Evolutionary conservation across 92 coral and sea anemone species (phyloP).

Genomic region (Hydrozoanthus gracilis): DNA sequence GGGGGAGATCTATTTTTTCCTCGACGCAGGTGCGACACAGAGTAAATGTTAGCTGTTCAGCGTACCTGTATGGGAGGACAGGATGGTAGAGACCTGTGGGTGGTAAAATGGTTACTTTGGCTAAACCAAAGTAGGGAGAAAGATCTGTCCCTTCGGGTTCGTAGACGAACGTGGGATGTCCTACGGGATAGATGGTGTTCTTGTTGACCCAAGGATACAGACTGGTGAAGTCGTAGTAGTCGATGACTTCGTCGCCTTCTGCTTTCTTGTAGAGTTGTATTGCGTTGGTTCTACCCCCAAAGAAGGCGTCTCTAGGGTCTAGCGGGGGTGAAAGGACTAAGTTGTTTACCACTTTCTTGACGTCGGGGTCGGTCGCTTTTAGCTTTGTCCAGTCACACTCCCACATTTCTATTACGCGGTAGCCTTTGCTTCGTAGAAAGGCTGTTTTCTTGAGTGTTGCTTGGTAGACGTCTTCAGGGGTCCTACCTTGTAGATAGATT

Average conservation of each 20-base stretch:
- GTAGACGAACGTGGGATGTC: not conserved
- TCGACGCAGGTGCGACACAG: not conserved
- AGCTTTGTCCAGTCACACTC: not conserved
- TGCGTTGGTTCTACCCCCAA: not conserved
- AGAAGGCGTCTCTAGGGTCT: not conserved
- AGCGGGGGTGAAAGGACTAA: not conserved
- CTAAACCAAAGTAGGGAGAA: not conserved
- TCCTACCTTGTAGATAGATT: not conserved
- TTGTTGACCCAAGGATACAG: not conserved
- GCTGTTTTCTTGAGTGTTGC: not conserved
- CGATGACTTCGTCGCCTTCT: not conserved
- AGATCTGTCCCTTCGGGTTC: not conserved
- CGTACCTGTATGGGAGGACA: not conserved
- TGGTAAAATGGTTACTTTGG: not conserved
- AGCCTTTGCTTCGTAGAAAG: not conserved
- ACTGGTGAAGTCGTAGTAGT: not conserved
- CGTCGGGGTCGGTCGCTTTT: not conserved
- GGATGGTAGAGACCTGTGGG: not conserved
- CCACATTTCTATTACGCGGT: not conserved
- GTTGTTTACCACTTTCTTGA: too few species aligned
- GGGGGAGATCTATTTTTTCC: not conserved
- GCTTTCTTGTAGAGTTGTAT: not conserved
- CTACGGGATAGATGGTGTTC: not conserved
- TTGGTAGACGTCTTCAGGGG: not conserved
- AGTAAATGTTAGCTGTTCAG: not conserved